Base-by-base conservation (phyloP, 1,140 invertebrate genomes). In the Drosophila equinoxialis region DNA sequence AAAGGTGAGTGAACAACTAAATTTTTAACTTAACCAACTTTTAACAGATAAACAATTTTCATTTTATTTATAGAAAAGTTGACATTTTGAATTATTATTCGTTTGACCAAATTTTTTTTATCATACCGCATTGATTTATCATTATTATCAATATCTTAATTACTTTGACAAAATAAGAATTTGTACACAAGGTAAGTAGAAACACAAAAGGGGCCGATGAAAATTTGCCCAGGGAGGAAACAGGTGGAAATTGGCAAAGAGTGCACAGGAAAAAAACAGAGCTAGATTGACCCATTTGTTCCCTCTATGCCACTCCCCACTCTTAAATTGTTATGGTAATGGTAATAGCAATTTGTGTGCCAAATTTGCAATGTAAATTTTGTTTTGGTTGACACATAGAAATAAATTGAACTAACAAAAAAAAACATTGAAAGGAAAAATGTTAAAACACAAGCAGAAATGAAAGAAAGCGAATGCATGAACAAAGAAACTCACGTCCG, bases 341-440 rank as follows among this genome's bases (percentile, higher is more conserved):
- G 67, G 82, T 82, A 82, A 68, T 83, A 65, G 77, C 84, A 89
- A 89, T 89, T 89, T 84, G 74, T 89, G 89, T 89, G 84, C 80
- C 70, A 84, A 89, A 78, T 81, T 75, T 71, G n/a, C 58, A 78
- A 87, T 89, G 84, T 72, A 90, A 89, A 79, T 79, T 76, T 11
- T 51, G 17, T 51, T 79, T 71, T 64, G 75, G 30, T 17, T 76
- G 65, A 73, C 76, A 79, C 74, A 78, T 64, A 33, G 65, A 68
- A 71, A 77, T 77, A 77, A 77, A 86, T 86, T 79, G 51, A 79
- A 79, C 75, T 58, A 60, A 69, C 60, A 54, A 68, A 60, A 86
- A 86, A 87, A 58, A 67, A 60, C 30, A 30, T 30, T 86, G 80
- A 65, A 58, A 71, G 65, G 39, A 10, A 74, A 30, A 75, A 68